Evolutionary conservation across 2,888 invertebrate species (phyloP), one percentile per base, ranked within the genome.

Genomic region (Sphecodes monilicornis): DNA sequence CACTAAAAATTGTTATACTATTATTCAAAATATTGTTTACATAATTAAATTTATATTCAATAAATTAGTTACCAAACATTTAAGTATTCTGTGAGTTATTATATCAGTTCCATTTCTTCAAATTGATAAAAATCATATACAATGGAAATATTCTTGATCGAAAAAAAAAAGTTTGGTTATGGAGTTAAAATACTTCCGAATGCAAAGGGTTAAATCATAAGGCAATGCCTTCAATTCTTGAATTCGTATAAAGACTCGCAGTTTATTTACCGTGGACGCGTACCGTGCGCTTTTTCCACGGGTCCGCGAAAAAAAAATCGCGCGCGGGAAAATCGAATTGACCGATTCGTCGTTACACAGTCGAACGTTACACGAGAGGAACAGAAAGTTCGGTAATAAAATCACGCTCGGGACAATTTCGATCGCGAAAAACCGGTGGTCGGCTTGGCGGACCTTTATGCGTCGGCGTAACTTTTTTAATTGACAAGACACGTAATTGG

Each of bases 401-500:
- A 82, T 68, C 54, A 82, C 36, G 41, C 64, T 57, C 54, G 29
- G 68, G 46, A 57, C 39, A 80, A 68, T 66, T 82, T 57, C 26
- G 22, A 22, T 54, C 4, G 54, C 16, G 26, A 13, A 26, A n/a
- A 22, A 57, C 36, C 36, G 73, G 73, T 41, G 73, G 43, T n/a
- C 36, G 18, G 43, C 26, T 3, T 29, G 26, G 3, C 6, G n/a
- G 22, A n/a, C 39, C 36, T 82, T 74, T 60, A 32, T 60, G 41
- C 74, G 60, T 60, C 29, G 32, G 74, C 18, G n/a, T 57, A 43
- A 64, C n/a, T 26, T 74, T 81, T 74, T 82, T 81, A 83, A 83
- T 82, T 76, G 83, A 83, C 83, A 76, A 76, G 68, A 41, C 72
- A 22, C 26, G 76, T 76, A 76, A 83, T 82, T 83, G 83, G 71